Conservation (phyloP, 92 coral and sea anemone species). For the Metridium senile region DNA sequence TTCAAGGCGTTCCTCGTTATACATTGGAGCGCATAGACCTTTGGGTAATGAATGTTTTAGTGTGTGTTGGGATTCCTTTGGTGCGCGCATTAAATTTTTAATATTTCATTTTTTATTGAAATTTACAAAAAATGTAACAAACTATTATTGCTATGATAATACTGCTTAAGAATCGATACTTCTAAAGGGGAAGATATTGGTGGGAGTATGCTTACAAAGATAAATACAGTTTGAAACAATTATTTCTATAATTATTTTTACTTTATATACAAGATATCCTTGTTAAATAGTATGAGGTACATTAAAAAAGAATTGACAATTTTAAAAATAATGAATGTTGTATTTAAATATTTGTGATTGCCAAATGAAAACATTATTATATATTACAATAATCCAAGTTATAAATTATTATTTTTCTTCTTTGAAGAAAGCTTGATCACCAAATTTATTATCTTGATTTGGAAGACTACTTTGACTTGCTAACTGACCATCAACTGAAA, state of each 20-base stretch:
- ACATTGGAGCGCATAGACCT: background rate
- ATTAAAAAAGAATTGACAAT: background rate
- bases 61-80: background rate
- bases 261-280: too few species aligned
- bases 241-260: too few species aligned
- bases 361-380: background rate
- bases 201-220: too few species aligned
- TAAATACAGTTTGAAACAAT: too few species aligned
- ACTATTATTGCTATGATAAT: background rate
- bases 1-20: slow-evolving; percentile 9
- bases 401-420: slow-evolving; percentile 3
- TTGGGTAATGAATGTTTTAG: background rate
- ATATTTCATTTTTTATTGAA: background rate
- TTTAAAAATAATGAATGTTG: background rate
- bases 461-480: background rate
- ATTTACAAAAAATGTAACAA: too few species aligned
- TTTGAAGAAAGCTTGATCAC: slow-evolving; percentile 15
- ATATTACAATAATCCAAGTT: background rate
- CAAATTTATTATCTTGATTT: slow-evolving; percentile 13
- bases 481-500: background rate
- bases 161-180: too few species aligned
- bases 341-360: too few species aligned
- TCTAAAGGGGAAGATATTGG: too few species aligned
- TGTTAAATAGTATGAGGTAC: too few species aligned
- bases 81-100: background rate